These are phyloP conservation scores for Triplophysa tibetana DNA, from an alignment of 2,113 vertebrate genomes.

Conservation along the genomic window DNA sequence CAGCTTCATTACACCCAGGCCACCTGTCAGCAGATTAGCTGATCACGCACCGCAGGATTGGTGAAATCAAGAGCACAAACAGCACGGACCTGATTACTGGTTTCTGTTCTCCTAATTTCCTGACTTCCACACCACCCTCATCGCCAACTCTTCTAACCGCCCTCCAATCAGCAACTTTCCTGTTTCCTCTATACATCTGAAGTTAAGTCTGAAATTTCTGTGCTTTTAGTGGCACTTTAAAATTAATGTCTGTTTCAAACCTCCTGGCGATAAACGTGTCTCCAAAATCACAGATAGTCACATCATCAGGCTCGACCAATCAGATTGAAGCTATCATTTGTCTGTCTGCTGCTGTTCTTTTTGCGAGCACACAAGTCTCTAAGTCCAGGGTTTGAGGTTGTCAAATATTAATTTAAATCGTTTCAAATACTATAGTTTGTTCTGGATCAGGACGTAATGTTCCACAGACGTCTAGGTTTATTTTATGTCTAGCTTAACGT, in stretches of 20 bases:
- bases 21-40: constrained; percentile 52
- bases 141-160: background rate
- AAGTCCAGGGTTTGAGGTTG: too few species aligned
- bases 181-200: constrained; percentile 1
- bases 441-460: background rate
- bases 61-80: constrained; percentile 17
- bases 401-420: background rate
- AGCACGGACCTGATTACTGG: background rate
- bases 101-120: background rate
- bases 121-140: background rate
- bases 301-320: background rate
- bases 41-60: background rate
- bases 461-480: background rate
- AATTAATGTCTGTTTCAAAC: background rate
- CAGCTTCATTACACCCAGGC: constrained; percentile 32
- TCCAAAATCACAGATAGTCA: background rate
- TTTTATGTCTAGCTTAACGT: too few species aligned
- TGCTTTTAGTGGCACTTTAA: background rate
- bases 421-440: background rate
- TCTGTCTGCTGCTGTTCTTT: too few species aligned
- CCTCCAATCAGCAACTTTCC: background rate
- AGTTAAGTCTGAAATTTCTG: constrained; percentile 1
- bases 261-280: background rate
- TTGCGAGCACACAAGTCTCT: too few species aligned
- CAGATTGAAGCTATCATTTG: background rate